Percentiles rank a stretch among this genome's conserved stretches.
Evolutionary conservation across 2,888 invertebrate genomes (phyloP).

Genomic region (Phoronis australis): DNA sequence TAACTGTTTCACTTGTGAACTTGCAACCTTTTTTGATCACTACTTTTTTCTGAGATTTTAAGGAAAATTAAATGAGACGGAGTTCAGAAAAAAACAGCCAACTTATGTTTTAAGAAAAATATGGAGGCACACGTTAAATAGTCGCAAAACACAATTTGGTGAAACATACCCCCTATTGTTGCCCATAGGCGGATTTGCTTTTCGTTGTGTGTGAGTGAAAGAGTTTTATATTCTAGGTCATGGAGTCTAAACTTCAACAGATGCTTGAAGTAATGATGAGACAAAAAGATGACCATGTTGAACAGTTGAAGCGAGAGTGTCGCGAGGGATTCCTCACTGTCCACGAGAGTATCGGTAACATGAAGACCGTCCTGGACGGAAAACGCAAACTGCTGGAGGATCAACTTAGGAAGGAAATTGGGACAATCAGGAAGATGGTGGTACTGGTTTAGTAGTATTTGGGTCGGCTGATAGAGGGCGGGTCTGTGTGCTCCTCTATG

Average conservation of each 20-base stretch:
- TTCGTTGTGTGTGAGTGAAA: neutral
- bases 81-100: too few relatives aligned
- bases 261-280: constrained; percentile 25
- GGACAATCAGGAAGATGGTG: constrained; percentile 51
- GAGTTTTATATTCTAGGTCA: constrained; percentile 18
- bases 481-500: too few relatives aligned
- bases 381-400: constrained; percentile 48
- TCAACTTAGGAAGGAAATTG: constrained; percentile 48
- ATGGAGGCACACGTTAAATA: neutral
- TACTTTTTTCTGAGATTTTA: too few relatives aligned
- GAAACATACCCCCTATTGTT: neutral
- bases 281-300: constrained; percentile 35
- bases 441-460: constrained; percentile 22
- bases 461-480: too few relatives aligned
- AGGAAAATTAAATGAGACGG: too few relatives aligned
- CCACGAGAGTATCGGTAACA: constrained; percentile 49
- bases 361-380: constrained; percentile 50
- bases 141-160: neutral
- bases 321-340: constrained; percentile 49
- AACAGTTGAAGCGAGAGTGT: constrained; percentile 41
- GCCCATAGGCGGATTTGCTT: neutral
- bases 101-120: too few relatives aligned
- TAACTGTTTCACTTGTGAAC: too few relatives aligned
- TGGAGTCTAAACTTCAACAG: constrained; percentile 27
- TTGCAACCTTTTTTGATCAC: too few relatives aligned